Base-by-base conservation (phyloP, 2,113 vertebrate species). In the Plectropomus leopardus region DNA sequence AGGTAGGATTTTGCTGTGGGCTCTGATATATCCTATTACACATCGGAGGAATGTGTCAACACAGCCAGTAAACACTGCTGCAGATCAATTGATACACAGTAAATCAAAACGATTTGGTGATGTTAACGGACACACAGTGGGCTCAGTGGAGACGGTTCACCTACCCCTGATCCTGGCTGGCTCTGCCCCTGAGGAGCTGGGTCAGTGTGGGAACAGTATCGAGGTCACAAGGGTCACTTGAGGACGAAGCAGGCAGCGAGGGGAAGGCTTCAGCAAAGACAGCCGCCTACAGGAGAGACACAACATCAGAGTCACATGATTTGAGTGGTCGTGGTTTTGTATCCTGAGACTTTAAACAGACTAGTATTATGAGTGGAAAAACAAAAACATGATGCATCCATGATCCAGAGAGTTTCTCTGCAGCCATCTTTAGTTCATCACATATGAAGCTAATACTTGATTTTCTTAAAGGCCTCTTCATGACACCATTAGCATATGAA, bases 231-330 rank as follows among this genome's bases (percentile, higher is more conserved):
- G 63, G 17, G 72, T 77, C 82, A 28, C 50, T 42, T 26, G 65
- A 51, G 4, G 85, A 63, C 19, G 81, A 15, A 40, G 14, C 44
- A 1, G 90, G 64, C 28, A 73, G 65, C 4, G 75, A 82, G 24
- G 94, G 92, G 71, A 95, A 95, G 65, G 93, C 91, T 23, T 91
- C 83, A 26, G 86, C 68, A 61, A 95, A 94, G 86, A 94, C 86
- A 24, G 75, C 23, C 54, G 47, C 79, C 95, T 95, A n/a, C 59
- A 72, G 36, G 58, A 79, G 40, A 79, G 2, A 86, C 26, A 73
- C 26, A 34, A 63, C 32, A 50, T 34, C 34, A 51, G 21, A 28
- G 16, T 7, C 17, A 17, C 15, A 17, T 19, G 36, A 40, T 40
- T 40, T 40, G 36, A 9, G 36, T 9, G 36, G 2, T 40, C 11